phyloP scores from a whole-genome alignment of 2,888 invertebrate genomes.

The Macrosoma leucophasiata region DNA sequence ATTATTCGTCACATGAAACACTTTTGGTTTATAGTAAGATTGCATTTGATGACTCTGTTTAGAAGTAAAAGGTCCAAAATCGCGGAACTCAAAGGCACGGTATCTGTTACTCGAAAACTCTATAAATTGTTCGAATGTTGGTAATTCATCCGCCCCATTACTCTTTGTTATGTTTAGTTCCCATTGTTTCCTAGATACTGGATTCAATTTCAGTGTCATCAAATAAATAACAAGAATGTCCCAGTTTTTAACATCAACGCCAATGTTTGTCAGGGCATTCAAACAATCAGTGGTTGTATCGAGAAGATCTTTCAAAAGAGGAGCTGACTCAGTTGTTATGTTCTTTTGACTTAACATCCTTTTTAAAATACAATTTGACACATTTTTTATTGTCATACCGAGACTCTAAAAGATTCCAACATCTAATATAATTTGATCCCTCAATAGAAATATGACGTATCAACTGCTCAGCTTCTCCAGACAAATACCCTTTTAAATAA shows the following conservation, averaged over 20 bases:
- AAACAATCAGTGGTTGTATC: conserved; percentile 25
- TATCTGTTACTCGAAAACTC: conserved; percentile 23
- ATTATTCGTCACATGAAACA: conserved; percentile 5
- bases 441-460: conserved; percentile 16
- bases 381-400: conserved; percentile 19
- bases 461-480: conserved; percentile 25
- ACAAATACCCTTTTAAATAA: conserved; percentile 13
- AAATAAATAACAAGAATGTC: conserved; percentile 25
- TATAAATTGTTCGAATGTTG: conserved; percentile 21
- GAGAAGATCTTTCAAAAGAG: conserved; percentile 15
- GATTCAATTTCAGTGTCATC: conserved; percentile 20
- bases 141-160: conserved; percentile 18
- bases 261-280: conserved; percentile 17
- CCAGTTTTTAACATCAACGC: conserved; percentile 19
- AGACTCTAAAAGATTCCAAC: conserved; percentile 14
- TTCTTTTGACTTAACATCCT: conserved; percentile 1
- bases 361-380: conserved; percentile 4
- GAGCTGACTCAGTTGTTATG: conserved; percentile 2
- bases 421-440: conserved; percentile 9
- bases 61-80: conserved; percentile 10
- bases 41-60: conserved; percentile 1
- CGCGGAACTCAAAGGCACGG: conserved; percentile 23
- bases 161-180: conserved; percentile 16
- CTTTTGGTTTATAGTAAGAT: conserved; percentile 1
- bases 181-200: conserved; percentile 22